Percentiles rank a stretch among this genome's conserved stretches.
phyloP scores from a whole-genome alignment of 2,888 invertebrate species.

The Dicyrtomina minuta region DNA sequence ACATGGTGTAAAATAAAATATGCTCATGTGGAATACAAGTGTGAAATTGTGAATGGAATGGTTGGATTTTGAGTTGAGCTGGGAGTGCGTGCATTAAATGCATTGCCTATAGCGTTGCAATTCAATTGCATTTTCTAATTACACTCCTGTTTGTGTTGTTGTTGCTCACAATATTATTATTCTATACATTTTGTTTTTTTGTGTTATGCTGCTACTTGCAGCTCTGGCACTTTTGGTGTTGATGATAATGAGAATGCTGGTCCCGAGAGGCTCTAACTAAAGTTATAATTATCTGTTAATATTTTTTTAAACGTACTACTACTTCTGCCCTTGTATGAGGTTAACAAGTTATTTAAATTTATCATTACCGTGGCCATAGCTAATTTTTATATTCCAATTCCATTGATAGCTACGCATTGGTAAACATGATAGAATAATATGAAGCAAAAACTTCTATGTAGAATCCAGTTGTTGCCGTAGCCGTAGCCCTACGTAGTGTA shows the following conservation, averaged over 20 bases:
- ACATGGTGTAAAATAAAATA: too few relatives aligned
- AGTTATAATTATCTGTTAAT: background rate
- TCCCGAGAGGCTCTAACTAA: too few relatives aligned
- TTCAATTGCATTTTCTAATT: background rate
- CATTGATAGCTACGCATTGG: too few relatives aligned
- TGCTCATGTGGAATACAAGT: background rate
- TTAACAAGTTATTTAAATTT: too few relatives aligned
- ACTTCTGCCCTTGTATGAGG: background rate
- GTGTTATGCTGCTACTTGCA: background rate
- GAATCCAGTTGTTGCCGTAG: too few relatives aligned
- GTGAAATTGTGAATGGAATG: background rate
- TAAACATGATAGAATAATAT: too few relatives aligned
- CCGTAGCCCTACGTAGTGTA: too few relatives aligned
- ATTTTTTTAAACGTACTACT: background rate
- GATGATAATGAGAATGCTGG: too few relatives aligned
- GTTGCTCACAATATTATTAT: background rate
- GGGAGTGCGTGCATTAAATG: conserved; percentile 4
- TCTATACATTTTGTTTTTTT: background rate
- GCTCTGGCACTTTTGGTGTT: conserved; percentile 5
- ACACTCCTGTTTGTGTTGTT: background rate
- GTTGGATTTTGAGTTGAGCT: background rate
- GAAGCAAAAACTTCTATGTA: too few relatives aligned
- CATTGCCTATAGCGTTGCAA: background rate
- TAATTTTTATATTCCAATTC: too few relatives aligned
- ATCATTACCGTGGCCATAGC: too few relatives aligned